These are phyloP conservation scores for Lemur catta DNA, from an alignment of 2,797 vertebrate species.

Conservation along the genomic window DNA sequence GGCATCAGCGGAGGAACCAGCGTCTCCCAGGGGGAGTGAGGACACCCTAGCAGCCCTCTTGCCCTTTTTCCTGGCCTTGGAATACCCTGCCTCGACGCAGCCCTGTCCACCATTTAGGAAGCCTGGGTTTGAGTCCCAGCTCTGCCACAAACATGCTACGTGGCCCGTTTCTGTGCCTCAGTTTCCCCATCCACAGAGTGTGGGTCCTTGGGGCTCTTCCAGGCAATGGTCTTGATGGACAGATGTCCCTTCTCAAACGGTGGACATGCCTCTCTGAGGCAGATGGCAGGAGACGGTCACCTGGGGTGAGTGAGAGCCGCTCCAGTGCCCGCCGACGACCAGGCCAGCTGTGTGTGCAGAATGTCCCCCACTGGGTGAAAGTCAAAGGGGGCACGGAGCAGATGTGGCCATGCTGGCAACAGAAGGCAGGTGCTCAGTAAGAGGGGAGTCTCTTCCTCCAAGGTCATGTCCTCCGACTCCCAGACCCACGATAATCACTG, in stretches of 20 bases:
- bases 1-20: fast-evolving
- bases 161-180: not conserved
- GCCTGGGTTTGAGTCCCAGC: not conserved
- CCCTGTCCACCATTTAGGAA: not conserved
- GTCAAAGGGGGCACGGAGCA: not conserved
- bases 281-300: not conserved
- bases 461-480: not conserved
- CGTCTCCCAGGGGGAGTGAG: not conserved
- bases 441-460: not conserved
- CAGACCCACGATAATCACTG: not conserved
- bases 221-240: not conserved
- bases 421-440: not conserved
- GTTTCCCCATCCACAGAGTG: not conserved
- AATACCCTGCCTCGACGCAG: not conserved
- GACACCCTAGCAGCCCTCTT: fast-evolving
- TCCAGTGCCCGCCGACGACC: not conserved
- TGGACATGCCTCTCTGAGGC: not conserved
- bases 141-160: fast-evolving
- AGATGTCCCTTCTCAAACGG: not conserved
- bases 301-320: not conserved
- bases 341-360: fast-evolving
- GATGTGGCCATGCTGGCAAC: not conserved
- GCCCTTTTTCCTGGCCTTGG: not conserved
- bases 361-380: not conserved
- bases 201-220: not conserved